A percentile compares a stretch with the other conserved stretches of the same genome.
phyloP scores from a whole-genome alignment of 2,113 vertebrate genomes.

The Marmota monax region DNA sequence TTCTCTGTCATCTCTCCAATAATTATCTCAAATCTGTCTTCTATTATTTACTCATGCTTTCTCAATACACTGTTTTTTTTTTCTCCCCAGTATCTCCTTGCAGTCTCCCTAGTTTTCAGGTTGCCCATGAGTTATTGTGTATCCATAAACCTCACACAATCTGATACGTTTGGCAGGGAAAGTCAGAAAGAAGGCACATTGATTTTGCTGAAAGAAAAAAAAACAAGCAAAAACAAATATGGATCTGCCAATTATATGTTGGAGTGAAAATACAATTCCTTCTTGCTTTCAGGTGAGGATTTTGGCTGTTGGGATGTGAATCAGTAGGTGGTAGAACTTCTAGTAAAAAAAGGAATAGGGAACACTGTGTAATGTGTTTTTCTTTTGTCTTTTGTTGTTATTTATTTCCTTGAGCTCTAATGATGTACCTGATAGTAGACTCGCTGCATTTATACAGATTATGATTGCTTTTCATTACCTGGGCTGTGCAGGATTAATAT shows the following conservation, averaged over 20 bases:
- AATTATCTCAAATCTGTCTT: conserved; percentile 75
- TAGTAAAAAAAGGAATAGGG: not conserved
- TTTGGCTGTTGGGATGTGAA: not conserved
- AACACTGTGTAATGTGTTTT: not conserved
- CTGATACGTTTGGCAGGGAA: conserved; percentile 67
- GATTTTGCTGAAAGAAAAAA: conserved; percentile 60
- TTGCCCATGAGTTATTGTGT: conserved; percentile 63
- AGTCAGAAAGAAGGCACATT: conserved; percentile 50
- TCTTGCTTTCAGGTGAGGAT: not conserved
- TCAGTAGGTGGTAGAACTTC: not conserved
- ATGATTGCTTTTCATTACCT: not conserved
- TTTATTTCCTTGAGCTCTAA: conserved; percentile 12
- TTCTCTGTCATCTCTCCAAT: conserved; percentile 71
- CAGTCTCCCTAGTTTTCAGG: conserved; percentile 69
- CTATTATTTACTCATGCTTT: conserved; percentile 55
- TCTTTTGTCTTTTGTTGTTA: not conserved
- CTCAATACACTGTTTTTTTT: not conserved
- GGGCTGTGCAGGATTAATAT: not conserved
- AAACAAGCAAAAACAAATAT: conserved; percentile 71
- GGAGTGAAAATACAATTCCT: conserved; percentile 49
- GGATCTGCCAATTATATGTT: conserved; percentile 45
- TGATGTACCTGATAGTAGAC: not conserved
- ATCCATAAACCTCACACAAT: conserved; percentile 56
- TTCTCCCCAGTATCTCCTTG: not conserved
- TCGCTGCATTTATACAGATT: not conserved